Conservation (phyloP, 2,888 invertebrate species). For the Tortrix viridana region DNA sequence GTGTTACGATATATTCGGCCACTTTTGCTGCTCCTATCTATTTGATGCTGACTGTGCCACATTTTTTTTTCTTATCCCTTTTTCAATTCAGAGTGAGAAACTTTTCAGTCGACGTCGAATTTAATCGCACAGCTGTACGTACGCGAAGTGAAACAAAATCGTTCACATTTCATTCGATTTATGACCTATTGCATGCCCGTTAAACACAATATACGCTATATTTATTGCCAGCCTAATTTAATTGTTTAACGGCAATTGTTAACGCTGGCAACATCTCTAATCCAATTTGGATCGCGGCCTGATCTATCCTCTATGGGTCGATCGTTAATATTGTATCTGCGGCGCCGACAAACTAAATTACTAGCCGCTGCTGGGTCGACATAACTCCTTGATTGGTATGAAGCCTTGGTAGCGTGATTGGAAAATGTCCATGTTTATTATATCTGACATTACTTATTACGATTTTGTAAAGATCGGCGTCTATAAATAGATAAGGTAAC, state of each 20-base stretch:
- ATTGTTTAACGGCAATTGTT: slow-evolving; percentile 13
- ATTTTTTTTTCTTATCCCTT: too few species aligned
- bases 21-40: too few species aligned
- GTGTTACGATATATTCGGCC: too few species aligned
- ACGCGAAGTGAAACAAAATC: too few species aligned
- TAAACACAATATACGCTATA: neutral
- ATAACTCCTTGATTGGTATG: neutral
- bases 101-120: too few species aligned
- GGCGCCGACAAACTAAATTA: slow-evolving; percentile 9
- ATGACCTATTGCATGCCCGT: too few species aligned
- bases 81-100: too few species aligned
- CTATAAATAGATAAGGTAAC: too few species aligned
- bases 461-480: too few species aligned
- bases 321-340: slow-evolving; percentile 19
- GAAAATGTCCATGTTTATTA: neutral
- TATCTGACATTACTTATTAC: neutral
- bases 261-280: slow-evolving; percentile 15
- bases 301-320: slow-evolving; percentile 20
- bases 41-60: too few species aligned
- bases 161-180: too few species aligned
- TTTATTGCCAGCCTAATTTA: slow-evolving; percentile 17
- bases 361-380: slow-evolving; percentile 1
- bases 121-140: too few species aligned
- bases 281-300: slow-evolving; percentile 17
- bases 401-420: neutral